Percentiles rank a stretch among this genome's conserved stretches.
phyloP scores from a whole-genome alignment of 2,888 invertebrate genomes.

The Alloscopus bannaensis region DNA sequence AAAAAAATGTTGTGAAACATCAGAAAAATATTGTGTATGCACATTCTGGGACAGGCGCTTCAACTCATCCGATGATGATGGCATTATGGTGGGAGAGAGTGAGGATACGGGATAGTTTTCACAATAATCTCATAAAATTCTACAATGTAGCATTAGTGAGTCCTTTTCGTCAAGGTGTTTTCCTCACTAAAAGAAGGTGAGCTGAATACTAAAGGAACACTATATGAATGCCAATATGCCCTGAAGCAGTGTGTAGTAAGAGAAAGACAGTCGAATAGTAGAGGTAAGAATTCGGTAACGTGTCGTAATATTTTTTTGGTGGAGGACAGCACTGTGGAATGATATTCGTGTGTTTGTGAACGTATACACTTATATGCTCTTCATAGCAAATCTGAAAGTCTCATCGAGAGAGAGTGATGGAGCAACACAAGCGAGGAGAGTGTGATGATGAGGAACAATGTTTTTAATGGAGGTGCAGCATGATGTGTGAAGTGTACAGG shows the following conservation, averaged over 20 bases:
- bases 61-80: conserved; percentile 10
- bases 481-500: no score
- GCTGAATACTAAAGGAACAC: neutral
- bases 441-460: neutral
- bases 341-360: no score
- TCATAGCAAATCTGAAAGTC: neutral
- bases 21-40: conserved; percentile 5
- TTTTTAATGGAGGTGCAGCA: no score
- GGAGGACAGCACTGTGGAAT: no score
- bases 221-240: no score
- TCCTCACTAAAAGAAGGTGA: neutral
- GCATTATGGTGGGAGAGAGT: conserved; percentile 12
- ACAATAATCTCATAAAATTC: conserved; percentile 18
- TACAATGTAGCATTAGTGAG: no score
- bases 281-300: neutral
- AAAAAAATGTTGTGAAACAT: conserved; percentile 54
- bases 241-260: neutral
- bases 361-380: no score
- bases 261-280: neutral
- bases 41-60: no score
- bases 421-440: neutral
- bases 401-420: neutral
- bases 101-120: conserved; percentile 45
- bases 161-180: no score
- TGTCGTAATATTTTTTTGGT: no score